A percentile compares a stretch with the other conserved stretches of the same genome.
These are phyloP conservation scores for Diaprepes abbreviatus DNA, from an alignment of 2,888 invertebrate species.

Conservation along the genomic window DNA sequence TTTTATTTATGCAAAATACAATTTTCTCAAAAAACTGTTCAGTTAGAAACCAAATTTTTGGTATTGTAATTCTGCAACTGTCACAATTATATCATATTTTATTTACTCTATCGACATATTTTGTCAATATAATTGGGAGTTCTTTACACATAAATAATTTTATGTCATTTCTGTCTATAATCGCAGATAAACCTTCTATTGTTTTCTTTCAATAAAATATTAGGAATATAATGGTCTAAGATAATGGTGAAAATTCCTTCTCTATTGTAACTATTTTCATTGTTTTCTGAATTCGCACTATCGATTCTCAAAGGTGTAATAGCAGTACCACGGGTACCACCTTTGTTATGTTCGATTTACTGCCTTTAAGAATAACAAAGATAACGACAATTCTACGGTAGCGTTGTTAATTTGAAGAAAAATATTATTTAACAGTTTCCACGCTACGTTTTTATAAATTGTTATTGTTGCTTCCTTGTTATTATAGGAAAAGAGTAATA, in stretches of 20 bases:
- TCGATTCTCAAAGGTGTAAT: constrained; percentile 34
- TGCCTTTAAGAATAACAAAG: not conserved
- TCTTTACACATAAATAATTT: not conserved
- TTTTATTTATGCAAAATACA: too few species aligned
- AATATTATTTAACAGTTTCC: too few species aligned
- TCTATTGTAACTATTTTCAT: constrained; percentile 44
- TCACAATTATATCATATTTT: too few species aligned
- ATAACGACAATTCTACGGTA: not conserved
- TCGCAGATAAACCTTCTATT: constrained; percentile 38
- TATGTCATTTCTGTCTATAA: constrained; percentile 16
- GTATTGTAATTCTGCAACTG: too few species aligned
- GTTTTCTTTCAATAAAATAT: constrained; percentile 44
- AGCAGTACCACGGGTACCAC: constrained; percentile 17
- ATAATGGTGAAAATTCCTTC: constrained; percentile 39
- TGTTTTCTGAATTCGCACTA: constrained; percentile 46
- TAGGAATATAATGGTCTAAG: constrained; percentile 27
- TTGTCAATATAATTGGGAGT: too few species aligned
- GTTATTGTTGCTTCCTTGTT: not conserved
- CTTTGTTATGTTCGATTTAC: constrained; percentile 9
- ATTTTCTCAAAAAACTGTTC: too few species aligned
- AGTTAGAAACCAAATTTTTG: too few species aligned
- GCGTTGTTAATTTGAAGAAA: not conserved
- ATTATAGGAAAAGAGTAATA: too few species aligned
- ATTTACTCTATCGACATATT: too few species aligned
- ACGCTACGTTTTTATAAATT: not conserved